phyloP scores from a whole-genome alignment of 2,797 vertebrate genomes.

The Myotis findleyi region DNA sequence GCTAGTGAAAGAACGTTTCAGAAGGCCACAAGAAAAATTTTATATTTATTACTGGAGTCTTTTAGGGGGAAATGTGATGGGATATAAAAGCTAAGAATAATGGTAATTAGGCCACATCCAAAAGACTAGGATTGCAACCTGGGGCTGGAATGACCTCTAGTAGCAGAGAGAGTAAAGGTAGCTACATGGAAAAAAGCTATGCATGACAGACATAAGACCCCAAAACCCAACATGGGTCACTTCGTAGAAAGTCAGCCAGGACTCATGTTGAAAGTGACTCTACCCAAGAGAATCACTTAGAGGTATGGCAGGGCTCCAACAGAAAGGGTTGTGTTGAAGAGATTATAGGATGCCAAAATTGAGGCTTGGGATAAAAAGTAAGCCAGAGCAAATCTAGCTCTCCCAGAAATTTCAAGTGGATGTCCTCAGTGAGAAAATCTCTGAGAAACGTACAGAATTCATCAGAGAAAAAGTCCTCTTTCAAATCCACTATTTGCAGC shows the following conservation, averaged over 20 bases:
- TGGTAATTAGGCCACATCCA: not conserved
- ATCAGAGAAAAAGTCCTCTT: not conserved
- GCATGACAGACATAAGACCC: not conserved
- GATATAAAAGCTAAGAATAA: not conserved
- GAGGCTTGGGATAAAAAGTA: not conserved
- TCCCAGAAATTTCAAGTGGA: not conserved
- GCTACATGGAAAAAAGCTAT: not conserved
- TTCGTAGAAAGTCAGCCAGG: not conserved
- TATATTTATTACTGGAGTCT: not conserved
- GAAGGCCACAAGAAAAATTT: not conserved
- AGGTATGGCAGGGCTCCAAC: fast-evolving
- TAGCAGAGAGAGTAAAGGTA: fast-evolving
- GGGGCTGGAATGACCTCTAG: not conserved
- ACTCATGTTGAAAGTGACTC: not conserved
- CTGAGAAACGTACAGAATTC: not conserved
- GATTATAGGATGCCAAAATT: not conserved
- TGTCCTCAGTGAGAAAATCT: not conserved
- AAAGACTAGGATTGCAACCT: not conserved
- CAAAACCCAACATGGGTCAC: not conserved
- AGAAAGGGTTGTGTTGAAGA: not conserved
- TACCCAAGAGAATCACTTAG: not conserved
- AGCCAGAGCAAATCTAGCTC: not conserved
- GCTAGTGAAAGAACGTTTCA: not conserved
- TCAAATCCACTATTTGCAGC: not conserved
- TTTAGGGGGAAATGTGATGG: not conserved